These are phyloP conservation scores for Eurypyga helias DNA, from an alignment of 2,113 vertebrate species.

Conservation along the genomic window DNA sequence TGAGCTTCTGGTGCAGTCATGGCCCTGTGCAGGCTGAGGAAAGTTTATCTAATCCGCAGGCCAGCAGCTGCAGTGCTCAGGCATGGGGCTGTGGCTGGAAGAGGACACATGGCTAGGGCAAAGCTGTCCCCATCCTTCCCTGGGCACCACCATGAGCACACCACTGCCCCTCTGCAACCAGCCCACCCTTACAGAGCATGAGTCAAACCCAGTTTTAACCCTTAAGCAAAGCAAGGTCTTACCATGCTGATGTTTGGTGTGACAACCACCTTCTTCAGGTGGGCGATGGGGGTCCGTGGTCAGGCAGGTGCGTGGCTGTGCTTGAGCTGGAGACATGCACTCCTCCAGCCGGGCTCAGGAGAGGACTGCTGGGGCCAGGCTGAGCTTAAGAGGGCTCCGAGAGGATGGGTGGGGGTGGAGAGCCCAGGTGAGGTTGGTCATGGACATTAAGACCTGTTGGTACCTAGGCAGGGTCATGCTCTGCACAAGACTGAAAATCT, in stretches of 20 bases:
- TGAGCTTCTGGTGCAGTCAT: accelerated
- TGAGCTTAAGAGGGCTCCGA: not conserved
- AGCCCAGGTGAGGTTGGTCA: not conserved
- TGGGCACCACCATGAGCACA: accelerated
- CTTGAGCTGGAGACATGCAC: accelerated
- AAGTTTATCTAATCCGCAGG: accelerated
- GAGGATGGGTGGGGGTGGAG: not conserved
- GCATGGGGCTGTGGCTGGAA: accelerated
- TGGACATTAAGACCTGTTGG: not conserved
- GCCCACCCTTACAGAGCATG: accelerated
- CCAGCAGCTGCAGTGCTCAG: too few species aligned
- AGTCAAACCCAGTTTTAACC: accelerated
- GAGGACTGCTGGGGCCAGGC: accelerated
- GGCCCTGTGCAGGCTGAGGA: not conserved
- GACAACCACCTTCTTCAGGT: accelerated
- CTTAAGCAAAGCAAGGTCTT: not conserved
- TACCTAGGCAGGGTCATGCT: not conserved
- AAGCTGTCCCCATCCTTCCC: too few species aligned
- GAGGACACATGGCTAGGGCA: not conserved
- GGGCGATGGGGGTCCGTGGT: accelerated
- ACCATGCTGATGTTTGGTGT: accelerated
- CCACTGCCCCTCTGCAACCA: not conserved
- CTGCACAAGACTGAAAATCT: not conserved
- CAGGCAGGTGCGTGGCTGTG: accelerated
- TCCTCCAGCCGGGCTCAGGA: not conserved